phyloP scores from a whole-genome alignment of 2,797 vertebrate species.

The Ptychobarbus kaznakovi region DNA sequence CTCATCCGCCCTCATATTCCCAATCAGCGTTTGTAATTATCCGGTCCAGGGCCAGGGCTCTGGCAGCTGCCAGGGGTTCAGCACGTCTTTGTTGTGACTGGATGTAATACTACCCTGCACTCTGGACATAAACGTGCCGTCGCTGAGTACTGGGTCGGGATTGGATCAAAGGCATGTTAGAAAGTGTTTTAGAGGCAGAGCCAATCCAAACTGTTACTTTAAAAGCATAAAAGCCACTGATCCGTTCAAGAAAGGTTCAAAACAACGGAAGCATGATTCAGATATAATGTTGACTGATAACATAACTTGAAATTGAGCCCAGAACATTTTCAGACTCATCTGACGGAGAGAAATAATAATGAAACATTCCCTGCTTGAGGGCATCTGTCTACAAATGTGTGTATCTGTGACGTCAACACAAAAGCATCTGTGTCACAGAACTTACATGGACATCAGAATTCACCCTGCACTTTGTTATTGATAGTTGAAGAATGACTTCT shows the following conservation, averaged over 20 bases:
- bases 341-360: neutral
- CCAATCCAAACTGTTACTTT: conserved; percentile 12
- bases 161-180: neutral
- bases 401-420: neutral
- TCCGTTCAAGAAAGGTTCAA: neutral
- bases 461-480: neutral
- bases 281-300: neutral
- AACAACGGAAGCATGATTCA: neutral
- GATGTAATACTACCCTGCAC: neutral
- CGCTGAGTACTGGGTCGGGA: neutral
- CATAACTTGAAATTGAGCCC: neutral
- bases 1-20: conserved; percentile 50
- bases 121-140: neutral
- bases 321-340: neutral
- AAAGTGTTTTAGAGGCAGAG: neutral
- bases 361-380: conserved; percentile 5
- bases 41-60: conserved; percentile 33
- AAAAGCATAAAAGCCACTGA: neutral
- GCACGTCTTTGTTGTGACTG: conserved; percentile 42
- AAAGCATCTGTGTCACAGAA: neutral
- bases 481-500: neutral
- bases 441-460: neutral
- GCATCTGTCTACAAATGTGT: conserved; percentile 28
- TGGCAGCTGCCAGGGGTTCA: conserved; percentile 12
- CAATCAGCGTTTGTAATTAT: conserved; percentile 48